A percentile compares a stretch with the other conserved stretches of the same genome.
Conservation (phyloP, 2,113 vertebrate genomes). For the Pseudolaguvia tuberculata region DNA sequence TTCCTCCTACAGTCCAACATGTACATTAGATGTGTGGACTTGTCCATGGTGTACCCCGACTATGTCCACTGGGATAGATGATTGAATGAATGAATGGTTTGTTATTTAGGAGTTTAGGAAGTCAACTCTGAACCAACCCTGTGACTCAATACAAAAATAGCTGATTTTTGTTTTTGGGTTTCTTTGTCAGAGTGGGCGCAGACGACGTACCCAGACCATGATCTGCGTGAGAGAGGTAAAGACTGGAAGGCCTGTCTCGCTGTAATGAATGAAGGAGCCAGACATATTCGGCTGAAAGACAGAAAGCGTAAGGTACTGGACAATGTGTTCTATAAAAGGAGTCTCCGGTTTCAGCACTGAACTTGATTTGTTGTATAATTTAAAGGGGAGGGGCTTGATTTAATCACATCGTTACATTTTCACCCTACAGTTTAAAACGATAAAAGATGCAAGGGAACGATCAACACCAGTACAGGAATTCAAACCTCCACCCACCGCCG, state of each 20-base stretch:
- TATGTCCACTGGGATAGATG: no score
- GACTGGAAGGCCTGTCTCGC: conserved; percentile 72
- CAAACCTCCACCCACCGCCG: conserved; percentile 26
- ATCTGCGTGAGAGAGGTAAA: conserved; percentile 69
- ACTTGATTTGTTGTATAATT: background rate
- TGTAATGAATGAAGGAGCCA: conserved; percentile 65
- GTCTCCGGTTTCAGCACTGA: background rate
- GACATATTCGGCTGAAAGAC: conserved; percentile 59
- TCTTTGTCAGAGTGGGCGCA: conserved; percentile 66
- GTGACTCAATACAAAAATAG: background rate
- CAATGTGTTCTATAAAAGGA: background rate
- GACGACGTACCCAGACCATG: conserved; percentile 61
- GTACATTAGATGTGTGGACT: no score
- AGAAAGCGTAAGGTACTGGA: conserved; percentile 58
- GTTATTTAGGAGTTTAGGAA: no score
- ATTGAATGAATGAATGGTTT: no score
- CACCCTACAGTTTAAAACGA: conserved; percentile 10
- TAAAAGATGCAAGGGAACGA: background rate
- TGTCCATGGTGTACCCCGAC: no score
- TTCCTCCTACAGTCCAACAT: no score
- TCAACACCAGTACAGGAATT: background rate
- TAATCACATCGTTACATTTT: background rate
- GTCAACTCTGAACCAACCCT: background rate
- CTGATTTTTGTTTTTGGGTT: background rate
- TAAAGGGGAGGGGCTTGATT: background rate